phyloP scores from a whole-genome alignment of 2,888 invertebrate species.

The Melanchra persicariae region DNA sequence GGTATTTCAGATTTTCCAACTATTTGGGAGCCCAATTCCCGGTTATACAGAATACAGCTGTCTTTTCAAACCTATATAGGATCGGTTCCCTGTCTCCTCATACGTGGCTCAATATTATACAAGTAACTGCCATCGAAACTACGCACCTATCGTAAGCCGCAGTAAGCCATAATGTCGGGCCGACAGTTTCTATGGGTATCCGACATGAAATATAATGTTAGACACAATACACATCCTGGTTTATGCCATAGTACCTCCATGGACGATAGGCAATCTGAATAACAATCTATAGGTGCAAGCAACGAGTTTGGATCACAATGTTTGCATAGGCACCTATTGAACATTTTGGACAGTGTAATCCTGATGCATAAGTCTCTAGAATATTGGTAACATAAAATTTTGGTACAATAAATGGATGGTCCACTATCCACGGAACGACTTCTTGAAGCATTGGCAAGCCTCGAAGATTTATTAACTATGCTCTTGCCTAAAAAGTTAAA shows the following conservation, averaged over 20 bases:
- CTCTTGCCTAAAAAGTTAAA: too few species aligned
- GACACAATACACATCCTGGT: conserved; percentile 17
- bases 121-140: conserved; percentile 36
- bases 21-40: neutral
- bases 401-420: too few species aligned
- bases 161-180: conserved; percentile 23
- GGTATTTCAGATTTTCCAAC: neutral
- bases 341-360: too few species aligned
- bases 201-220: conserved; percentile 50
- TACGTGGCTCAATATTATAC: conserved; percentile 32
- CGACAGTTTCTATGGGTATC: conserved; percentile 31
- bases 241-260: neutral
- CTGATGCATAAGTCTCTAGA: too few species aligned
- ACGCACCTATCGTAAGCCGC: conserved; percentile 32
- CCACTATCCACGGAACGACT: too few species aligned
- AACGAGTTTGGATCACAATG: neutral
- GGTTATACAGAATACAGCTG: neutral
- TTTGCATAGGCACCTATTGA: too few species aligned
- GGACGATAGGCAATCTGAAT: too few species aligned
- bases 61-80: neutral
- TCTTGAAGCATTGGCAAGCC: too few species aligned
- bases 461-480: too few species aligned
- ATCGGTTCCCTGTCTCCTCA: neutral
- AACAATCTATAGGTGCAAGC: too few species aligned
- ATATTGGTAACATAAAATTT: too few species aligned